Conservation (phyloP, 2,113 vertebrate species). For the Indicator maculatus region DNA sequence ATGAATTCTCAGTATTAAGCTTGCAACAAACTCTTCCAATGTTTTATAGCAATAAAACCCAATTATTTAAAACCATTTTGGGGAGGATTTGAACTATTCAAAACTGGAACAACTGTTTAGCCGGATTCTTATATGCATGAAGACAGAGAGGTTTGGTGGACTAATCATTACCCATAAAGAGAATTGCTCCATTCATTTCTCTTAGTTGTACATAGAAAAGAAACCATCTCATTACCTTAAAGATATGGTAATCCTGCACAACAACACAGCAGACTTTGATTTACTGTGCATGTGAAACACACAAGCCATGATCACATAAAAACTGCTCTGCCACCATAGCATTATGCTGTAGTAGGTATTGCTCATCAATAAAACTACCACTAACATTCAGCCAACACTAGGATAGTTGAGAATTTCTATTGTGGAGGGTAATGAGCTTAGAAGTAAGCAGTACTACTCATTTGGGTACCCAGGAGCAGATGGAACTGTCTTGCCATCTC, state of each 20-base stretch:
- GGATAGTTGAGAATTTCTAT: neutral
- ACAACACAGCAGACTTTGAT: neutral
- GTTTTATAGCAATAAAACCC: neutral
- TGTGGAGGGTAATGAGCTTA: neutral
- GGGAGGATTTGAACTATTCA: neutral
- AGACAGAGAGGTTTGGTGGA: neutral
- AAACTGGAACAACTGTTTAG: neutral
- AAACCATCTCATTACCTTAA: neutral
- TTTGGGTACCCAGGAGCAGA: neutral
- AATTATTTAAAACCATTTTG: neutral
- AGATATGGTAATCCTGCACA: slow-evolving; percentile 3
- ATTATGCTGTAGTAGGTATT: neutral
- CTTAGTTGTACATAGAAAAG: neutral
- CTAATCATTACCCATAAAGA: neutral
- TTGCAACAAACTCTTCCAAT: neutral
- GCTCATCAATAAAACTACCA: neutral
- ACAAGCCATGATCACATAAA: neutral
- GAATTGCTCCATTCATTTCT: neutral
- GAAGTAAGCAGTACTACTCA: neutral
- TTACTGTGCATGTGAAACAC: neutral
- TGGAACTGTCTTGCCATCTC: neutral
- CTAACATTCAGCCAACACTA: neutral
- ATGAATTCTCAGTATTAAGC: neutral
- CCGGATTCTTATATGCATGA: neutral
- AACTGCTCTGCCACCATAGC: neutral